Percentiles rank a stretch among this genome's conserved stretches.
phyloP scores from a whole-genome alignment of 35 echinoderm and acorn worm species.

The Lytechinus variegatus region DNA sequence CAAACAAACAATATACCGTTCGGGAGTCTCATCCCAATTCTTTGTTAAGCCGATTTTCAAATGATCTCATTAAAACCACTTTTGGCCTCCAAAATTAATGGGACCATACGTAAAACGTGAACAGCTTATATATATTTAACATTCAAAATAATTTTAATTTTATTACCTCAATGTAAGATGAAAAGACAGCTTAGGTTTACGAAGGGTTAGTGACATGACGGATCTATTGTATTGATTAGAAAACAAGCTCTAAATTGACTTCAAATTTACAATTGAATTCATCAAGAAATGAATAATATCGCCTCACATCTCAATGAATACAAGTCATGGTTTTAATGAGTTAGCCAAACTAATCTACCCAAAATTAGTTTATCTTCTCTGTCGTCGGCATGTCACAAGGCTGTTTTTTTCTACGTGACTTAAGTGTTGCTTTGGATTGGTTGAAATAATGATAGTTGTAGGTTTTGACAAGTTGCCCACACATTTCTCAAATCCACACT shows the following conservation, averaged over 20 bases:
- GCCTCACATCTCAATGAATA: no score
- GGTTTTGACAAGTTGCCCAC: no score
- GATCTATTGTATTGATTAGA: neutral
- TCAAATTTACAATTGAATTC: neutral
- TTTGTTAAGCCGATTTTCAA: neutral
- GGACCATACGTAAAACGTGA: neutral
- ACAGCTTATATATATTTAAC: neutral
- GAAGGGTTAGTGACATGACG: neutral
- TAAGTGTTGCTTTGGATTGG: no score
- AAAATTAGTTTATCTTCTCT: no score
- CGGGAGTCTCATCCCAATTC: neutral
- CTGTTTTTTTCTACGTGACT: no score
- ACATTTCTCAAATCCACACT: no score
- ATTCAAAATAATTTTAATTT: neutral
- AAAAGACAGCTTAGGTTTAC: neutral
- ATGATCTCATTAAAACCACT: neutral
- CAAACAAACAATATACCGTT: no score
- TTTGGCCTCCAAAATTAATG: neutral
- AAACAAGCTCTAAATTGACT: neutral
- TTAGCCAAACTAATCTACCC: no score
- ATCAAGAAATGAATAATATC: neutral
- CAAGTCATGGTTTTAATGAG: no score
- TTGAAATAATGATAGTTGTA: no score
- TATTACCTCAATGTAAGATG: neutral
- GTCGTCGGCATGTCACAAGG: no score